A percentile compares a stretch with the other conserved stretches of the same genome.
These are phyloP conservation scores for Pseudocheirus occidentalis DNA, from an alignment of 2,797 vertebrate species.

Conservation along the genomic window DNA sequence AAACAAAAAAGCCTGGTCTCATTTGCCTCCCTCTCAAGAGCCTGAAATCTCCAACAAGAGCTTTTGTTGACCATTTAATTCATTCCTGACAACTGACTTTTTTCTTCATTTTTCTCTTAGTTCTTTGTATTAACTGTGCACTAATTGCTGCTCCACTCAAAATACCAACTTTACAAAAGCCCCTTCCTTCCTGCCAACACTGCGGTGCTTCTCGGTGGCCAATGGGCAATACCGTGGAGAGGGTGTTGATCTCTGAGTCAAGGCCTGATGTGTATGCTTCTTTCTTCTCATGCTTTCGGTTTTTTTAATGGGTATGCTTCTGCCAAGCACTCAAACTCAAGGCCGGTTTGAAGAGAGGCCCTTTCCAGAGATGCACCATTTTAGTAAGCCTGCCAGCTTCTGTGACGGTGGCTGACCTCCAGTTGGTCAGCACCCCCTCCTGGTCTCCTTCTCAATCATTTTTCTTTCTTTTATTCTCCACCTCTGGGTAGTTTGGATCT, in stretches of 20 bases:
- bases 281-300: not conserved
- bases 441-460: slow-evolving; percentile 1
- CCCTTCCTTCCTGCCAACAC: not conserved
- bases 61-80: not conserved
- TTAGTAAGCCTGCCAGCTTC: not conserved
- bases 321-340: not conserved
- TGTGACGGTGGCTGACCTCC: not conserved
- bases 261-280: not conserved
- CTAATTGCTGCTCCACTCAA: not conserved
- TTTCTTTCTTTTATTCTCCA: slow-evolving; percentile 12
- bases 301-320: not conserved
- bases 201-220: not conserved
- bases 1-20: not conserved
- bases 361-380: not conserved
- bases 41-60: not conserved
- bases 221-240: not conserved
- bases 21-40: slow-evolving; percentile 8
- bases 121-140: slow-evolving; percentile 31
- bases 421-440: not conserved
- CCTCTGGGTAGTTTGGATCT: not conserved
- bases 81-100: not conserved
- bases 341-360: not conserved
- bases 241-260: not conserved
- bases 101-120: not conserved
- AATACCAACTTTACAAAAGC: not conserved